A percentile compares a stretch with the other conserved stretches of the same genome.
phyloP scores from a whole-genome alignment of 2,113 vertebrate genomes.

The Chroicocephalus ridibundus region DNA sequence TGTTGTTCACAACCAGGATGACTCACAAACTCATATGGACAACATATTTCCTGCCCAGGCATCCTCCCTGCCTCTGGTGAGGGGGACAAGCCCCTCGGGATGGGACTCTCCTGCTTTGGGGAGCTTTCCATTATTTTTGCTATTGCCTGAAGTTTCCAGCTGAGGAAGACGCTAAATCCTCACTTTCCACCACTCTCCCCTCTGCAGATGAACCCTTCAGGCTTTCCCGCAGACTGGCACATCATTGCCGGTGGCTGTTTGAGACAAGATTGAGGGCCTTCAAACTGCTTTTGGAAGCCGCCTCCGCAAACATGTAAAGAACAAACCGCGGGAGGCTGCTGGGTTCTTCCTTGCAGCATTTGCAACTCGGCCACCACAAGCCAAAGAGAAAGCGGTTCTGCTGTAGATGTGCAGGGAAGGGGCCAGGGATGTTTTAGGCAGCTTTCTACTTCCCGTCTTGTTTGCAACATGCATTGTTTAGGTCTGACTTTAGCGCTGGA shows the following conservation, averaged over 20 bases:
- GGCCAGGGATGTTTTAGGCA: background rate
- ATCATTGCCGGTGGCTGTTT: fast-evolving
- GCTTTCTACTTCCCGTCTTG: background rate
- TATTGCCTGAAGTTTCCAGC: background rate
- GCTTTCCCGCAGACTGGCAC: background rate
- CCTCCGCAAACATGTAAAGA: background rate
- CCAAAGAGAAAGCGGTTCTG: background rate
- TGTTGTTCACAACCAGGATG: background rate
- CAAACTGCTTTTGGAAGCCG: background rate
- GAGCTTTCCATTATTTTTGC: background rate
- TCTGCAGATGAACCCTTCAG: background rate
- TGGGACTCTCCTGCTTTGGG: background rate
- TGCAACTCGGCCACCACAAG: background rate
- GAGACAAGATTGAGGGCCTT: background rate
- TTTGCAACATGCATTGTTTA: background rate
- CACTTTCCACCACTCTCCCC: background rate
- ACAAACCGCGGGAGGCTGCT: background rate
- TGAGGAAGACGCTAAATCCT: background rate
- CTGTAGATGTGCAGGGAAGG: background rate
- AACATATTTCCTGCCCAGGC: background rate
- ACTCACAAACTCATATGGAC: background rate
- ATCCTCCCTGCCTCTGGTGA: background rate
- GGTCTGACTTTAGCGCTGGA: background rate
- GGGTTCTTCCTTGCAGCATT: background rate
- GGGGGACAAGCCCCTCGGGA: background rate